These are phyloP conservation scores for Alsophila aescularia DNA, from an alignment of 2,888 invertebrate species.

Conservation along the genomic window DNA sequence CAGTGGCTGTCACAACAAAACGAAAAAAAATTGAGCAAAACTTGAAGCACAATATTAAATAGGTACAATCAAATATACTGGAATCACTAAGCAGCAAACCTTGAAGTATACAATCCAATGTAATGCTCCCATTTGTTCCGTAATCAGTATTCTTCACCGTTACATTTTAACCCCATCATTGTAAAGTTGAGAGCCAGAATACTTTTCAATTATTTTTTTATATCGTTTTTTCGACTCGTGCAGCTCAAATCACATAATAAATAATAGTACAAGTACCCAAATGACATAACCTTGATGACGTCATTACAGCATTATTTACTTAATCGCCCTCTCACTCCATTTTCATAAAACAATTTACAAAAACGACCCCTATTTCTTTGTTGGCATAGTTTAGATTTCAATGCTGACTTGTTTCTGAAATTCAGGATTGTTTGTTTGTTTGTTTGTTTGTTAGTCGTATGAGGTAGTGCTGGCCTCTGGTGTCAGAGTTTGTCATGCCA, in stretches of 20 bases:
- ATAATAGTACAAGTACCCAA: no score
- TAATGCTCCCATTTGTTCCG: slow-evolving; percentile 17
- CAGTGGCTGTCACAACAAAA: no score
- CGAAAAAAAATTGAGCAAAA: no score
- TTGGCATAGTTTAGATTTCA: slow-evolving; percentile 19
- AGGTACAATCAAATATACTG: background rate
- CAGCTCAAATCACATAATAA: slow-evolving; percentile 62
- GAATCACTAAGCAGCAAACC: background rate
- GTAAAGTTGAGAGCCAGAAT: slow-evolving; percentile 29
- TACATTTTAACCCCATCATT: slow-evolving; percentile 34
- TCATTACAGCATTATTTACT: slow-evolving; percentile 72
- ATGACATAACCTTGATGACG: slow-evolving; percentile 68
- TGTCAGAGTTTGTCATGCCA: no score
- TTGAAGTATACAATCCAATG: slow-evolving; percentile 11
- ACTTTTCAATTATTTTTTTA: slow-evolving; percentile 65
- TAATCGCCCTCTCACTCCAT: slow-evolving; percentile 55
- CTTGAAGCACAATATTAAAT: no score
- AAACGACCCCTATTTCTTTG: slow-evolving; percentile 9
- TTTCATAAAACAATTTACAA: slow-evolving; percentile 2
- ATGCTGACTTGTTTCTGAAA: background rate
- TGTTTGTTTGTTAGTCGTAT: no score
- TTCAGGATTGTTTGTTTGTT: no score
- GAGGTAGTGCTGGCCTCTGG: no score
- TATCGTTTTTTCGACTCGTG: slow-evolving; percentile 60
- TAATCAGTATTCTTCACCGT: slow-evolving; percentile 25